phyloP scores from a whole-genome alignment of 1,140 invertebrate genomes.

The Leptinotarsa texana region DNA sequence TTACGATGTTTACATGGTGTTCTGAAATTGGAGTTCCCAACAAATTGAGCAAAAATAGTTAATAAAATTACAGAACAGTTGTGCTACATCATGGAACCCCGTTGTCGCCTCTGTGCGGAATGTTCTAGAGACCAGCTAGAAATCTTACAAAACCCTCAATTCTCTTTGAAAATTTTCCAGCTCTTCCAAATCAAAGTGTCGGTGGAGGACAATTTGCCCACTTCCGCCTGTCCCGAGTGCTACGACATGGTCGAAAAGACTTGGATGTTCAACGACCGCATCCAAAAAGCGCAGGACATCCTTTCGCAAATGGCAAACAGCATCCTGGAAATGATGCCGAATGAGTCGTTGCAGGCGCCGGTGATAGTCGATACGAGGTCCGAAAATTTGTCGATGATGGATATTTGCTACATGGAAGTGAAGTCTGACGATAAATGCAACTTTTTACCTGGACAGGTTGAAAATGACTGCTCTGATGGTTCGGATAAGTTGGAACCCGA shows the following conservation, averaged over 20 bases:
- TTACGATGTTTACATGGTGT: neutral
- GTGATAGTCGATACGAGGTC: neutral
- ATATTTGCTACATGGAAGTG: slow-evolving; percentile 7
- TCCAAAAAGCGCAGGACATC: slow-evolving; percentile 49
- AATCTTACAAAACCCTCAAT: slow-evolving; percentile 42
- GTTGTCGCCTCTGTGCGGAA: slow-evolving; percentile 62
- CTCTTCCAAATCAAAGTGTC: slow-evolving; percentile 49
- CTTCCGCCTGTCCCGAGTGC: slow-evolving; percentile 47
- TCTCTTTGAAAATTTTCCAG: slow-evolving; percentile 45
- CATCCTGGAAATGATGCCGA: neutral
- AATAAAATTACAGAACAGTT: neutral
- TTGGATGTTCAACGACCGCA: slow-evolving; percentile 49
- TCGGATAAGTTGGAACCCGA: slow-evolving; percentile 19
- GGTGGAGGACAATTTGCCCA: slow-evolving; percentile 48
- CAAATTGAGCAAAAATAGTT: neutral
- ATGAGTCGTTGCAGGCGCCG: neutral
- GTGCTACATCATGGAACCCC: slow-evolving; percentile 42
- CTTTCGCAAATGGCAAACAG: neutral
- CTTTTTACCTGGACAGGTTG: slow-evolving; percentile 7
- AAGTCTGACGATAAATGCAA: slow-evolving; percentile 18
- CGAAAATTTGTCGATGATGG: neutral
- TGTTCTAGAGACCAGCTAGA: slow-evolving; percentile 36
- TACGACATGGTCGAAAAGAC: slow-evolving; percentile 48
- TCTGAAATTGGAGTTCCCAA: neutral
- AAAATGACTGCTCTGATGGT: slow-evolving; percentile 3